Base-by-base conservation (phyloP, 2,888 invertebrate genomes). In the Lycophotia porphyrea region DNA sequence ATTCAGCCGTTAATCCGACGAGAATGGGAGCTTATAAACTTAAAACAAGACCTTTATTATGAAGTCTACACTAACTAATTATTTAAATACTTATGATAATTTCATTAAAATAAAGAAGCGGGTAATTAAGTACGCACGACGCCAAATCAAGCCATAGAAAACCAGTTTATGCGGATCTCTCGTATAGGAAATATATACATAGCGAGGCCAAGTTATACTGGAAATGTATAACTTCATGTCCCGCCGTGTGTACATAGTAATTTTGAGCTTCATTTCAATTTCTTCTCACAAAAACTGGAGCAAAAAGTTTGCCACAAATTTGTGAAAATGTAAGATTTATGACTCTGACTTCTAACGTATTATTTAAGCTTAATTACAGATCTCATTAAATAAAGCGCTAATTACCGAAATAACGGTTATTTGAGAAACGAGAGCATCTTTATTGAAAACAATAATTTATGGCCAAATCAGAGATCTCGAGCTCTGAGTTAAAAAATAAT, bases 381-480 rank as follows among this genome's bases (percentile, higher is more conserved):
- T 27, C 24, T 82, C 47, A 55, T 49, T 63, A 67, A 5, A 9
- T 11, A 24, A 18, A 31, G 9, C 24, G 21, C 24, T 69, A 47
- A 65, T 60, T 65, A 69, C 39, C 13, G 0, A 75, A 76, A 74
- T 87, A 73, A 75, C 61, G 7, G 67, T 75, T 66, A 68, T 77
- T 71, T 74, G n/a, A 31, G 42, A 55, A 65, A 79, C 21, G 49
- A 66, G 42, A 67, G 7, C 52, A 49, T 39, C 58, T 78, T 71
- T 84, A 87, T 87, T 79, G 64, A 75, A 87, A 71, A 18, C 42
- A 2, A 75, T 60, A 63, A 77, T 81, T 80, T 67, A 80, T 74
- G 47, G 21, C 15, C 61, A 58, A 74, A 74, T n/a, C n/a, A n/a
- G n/a, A n/a, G n/a, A n/a, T 77, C 24, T 60, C 63, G 52, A 76